Evolutionary conservation across 1,140 invertebrate species (phyloP), one percentile per base, ranked within the genome.

Genomic region (Pseudachorutes palmiensis): DNA sequence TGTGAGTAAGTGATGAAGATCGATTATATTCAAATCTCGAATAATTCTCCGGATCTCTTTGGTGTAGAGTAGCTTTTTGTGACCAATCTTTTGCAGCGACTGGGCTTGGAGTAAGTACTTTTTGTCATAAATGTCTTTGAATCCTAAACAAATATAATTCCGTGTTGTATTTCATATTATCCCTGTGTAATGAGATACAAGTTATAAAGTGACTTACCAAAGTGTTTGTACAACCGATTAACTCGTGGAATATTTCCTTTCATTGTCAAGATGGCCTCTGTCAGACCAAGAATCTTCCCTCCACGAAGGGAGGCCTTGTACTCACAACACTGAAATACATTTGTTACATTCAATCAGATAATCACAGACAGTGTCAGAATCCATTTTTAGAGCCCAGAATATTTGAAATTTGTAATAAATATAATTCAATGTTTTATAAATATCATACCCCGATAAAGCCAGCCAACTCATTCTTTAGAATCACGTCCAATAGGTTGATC

Each of bases 391-490:
- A n/a, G n/a, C n/a, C n/a, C n/a, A n/a, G n/a, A n/a, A n/a, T n/a
- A n/a, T n/a, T n/a, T n/a, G n/a, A n/a, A n/a, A n/a, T n/a, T n/a
- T n/a, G n/a, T n/a, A n/a, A n/a, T n/a, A n/a, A n/a, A n/a, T n/a
- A n/a, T n/a, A n/a, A n/a, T n/a, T n/a, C n/a, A n/a, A n/a, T n/a
- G n/a, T n/a, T n/a, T n/a, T n/a, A n/a, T n/a, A n/a, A n/a, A n/a
- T n/a, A n/a, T n/a, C n/a, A n/a, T 67, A 48, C 66, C 28, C 16
- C 26, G 68, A 72, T n/a, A 58, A 72, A 72, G 0, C 66, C 68
- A 48, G 41, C 49, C 2, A 72, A 32, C 61, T 72, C 71, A 22
- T 68, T 49, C 1, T 29, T 16, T 0, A 72, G 31, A 51, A 72
- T 61, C 9, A 33, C 33, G 41, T 72, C 71, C 68, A 72, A 64